Percentiles rank a stretch among this genome's conserved stretches.
Evolutionary conservation across 2,888 invertebrate genomes (phyloP).

Genomic region (Tanypteryx hageni): DNA sequence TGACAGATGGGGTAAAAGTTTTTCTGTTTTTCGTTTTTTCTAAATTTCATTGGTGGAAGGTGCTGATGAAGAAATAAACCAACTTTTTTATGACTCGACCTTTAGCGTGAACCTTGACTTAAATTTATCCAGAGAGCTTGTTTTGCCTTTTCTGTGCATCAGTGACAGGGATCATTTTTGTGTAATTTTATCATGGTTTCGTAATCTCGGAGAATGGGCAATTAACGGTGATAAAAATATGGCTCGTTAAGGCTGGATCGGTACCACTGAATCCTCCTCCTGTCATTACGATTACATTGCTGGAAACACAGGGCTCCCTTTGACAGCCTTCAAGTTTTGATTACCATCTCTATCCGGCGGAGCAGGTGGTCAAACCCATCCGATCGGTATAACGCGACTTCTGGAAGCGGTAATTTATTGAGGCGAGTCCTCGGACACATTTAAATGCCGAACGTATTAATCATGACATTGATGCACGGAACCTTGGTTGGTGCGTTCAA

Average conservation of each 20-base stretch:
- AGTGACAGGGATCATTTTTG: too few relatives aligned
- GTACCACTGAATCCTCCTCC: neutral
- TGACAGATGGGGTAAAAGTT: too few relatives aligned
- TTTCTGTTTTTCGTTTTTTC: too few relatives aligned
- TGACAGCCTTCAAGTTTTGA: neutral
- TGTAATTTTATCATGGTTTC: too few relatives aligned
- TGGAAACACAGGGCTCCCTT: conserved; percentile 2
- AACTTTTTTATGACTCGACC: too few relatives aligned
- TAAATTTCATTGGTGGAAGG: too few relatives aligned
- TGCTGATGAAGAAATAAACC: too few relatives aligned
- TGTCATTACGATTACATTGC: conserved; percentile 46
- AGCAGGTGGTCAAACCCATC: conserved; percentile 27
- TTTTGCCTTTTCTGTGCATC: too few relatives aligned
- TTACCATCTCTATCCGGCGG: conserved; percentile 46
- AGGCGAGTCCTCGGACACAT: conserved; percentile 8
- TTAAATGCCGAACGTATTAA: conserved; percentile 35
- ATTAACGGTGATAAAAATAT: neutral
- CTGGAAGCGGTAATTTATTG: conserved; percentile 41
- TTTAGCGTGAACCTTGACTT: too few relatives aligned
- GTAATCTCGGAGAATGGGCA: neutral
- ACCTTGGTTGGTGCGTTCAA: neutral
- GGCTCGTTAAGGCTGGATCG: conserved; percentile 37
- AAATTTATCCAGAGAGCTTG: too few relatives aligned
- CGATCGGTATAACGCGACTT: neutral
- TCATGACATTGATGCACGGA: conserved; percentile 30